phyloP scores from a whole-genome alignment of 92 coral and sea anemone genomes.

The Metridium senile region DNA sequence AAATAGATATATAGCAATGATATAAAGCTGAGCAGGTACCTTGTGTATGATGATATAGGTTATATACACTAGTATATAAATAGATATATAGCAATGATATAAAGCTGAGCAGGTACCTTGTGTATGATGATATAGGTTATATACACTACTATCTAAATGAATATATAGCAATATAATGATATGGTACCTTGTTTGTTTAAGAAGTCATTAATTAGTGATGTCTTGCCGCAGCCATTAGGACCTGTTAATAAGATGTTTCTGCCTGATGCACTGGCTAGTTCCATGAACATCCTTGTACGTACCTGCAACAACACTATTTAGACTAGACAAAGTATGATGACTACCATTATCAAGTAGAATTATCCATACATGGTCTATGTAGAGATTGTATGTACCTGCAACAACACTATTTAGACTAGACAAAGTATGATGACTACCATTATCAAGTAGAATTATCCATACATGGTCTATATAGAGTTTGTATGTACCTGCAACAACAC shows the following conservation, averaged over 20 bases:
- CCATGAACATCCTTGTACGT: slow-evolving; percentile 93
- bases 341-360: no score
- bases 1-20: no score
- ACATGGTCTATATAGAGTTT: no score
- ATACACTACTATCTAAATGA: no score
- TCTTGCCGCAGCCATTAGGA: slow-evolving; percentile 91
- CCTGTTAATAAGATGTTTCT: slow-evolving; percentile 91
- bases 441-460: not conserved
- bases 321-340: not conserved
- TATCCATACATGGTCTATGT: no score
- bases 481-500: slow-evolving; percentile 72
- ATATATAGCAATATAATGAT: no score
- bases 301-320: slow-evolving; percentile 55
- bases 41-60: no score
- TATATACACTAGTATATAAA: no score
- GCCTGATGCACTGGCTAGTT: slow-evolving; percentile 91
- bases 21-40: no score
- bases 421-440: not conserved
- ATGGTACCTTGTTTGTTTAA: slow-evolving; percentile 95
- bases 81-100: no score
- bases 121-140: no score
- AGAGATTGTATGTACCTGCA: slow-evolving; percentile 87
- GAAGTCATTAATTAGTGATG: slow-evolving; percentile 87
- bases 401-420: not conserved
- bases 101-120: no score